phyloP scores from a whole-genome alignment of 2,113 vertebrate genomes.

The Leptosomus discolor region DNA sequence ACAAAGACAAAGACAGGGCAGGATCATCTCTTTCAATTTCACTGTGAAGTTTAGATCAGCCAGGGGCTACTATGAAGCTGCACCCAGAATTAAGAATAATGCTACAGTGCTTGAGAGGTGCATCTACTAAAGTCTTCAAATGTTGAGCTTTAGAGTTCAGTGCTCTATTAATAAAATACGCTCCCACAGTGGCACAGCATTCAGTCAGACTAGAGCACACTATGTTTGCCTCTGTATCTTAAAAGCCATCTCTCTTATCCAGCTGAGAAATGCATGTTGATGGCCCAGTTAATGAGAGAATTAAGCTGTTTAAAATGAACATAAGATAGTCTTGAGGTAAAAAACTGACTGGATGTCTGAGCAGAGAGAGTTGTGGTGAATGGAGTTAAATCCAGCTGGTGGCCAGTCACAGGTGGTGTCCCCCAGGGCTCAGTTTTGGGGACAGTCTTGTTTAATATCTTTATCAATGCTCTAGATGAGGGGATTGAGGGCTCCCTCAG shows the following conservation, averaged over 20 bases:
- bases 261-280: neutral
- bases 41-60: neutral
- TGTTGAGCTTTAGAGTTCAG: neutral
- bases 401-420: no score
- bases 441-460: no score
- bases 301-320: neutral
- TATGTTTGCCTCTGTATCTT: neutral
- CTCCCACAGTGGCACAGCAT: neutral
- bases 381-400: no score
- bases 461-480: no score
- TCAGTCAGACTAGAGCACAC: neutral
- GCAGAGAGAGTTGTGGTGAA: no score
- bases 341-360: no score
- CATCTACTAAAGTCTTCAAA: neutral
- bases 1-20: neutral
- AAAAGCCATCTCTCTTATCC: neutral
- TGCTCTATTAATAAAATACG: neutral
- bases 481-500: no score
- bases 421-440: no score
- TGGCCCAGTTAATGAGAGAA: neutral
- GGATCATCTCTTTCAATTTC: neutral
- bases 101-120: neutral
- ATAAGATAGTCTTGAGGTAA: neutral
- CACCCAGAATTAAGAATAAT: neutral
- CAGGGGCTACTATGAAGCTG: neutral